A percentile compares a stretch with the other conserved stretches of the same genome.
Evolutionary conservation across 2,888 invertebrate species (phyloP).

Genomic region (Nudaria mundana): DNA sequence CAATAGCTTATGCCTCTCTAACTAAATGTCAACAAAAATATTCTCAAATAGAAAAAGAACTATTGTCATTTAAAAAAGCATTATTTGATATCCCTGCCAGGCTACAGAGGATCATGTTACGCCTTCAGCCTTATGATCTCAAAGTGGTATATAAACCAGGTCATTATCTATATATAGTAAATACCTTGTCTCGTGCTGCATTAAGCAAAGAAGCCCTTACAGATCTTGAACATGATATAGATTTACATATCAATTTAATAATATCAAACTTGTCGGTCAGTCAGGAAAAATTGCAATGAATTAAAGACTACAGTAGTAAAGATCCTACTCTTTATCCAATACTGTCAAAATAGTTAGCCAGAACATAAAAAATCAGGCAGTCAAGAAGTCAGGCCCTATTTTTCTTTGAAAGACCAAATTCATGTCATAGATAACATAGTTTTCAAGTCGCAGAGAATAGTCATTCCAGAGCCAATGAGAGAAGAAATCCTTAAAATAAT

Average conservation of each 20-base stretch:
- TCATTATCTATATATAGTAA: conserved; percentile 5
- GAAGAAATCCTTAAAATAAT: conserved; percentile 3
- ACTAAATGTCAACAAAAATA: conserved; percentile 17
- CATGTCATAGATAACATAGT: conserved; percentile 12
- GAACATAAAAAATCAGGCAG: conserved; percentile 9
- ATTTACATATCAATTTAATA: conserved; percentile 1
- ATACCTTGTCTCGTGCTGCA: conserved; percentile 5
- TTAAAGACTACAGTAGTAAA: background rate
- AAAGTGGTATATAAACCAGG: conserved; percentile 8
- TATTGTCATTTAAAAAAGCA: conserved; percentile 18
- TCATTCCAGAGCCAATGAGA: conserved; percentile 8
- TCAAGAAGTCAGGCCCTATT: conserved; percentile 6
- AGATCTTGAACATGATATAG: background rate
- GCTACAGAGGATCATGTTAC: conserved; percentile 10
- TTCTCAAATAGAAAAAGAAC: conserved; percentile 33
- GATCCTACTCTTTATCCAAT: conserved; percentile 5
- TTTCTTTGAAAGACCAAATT: conserved; percentile 3
- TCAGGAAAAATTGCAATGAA: background rate
- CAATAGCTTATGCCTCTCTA: conserved; percentile 2
- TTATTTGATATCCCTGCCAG: conserved; percentile 6
- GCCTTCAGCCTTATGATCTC: conserved; percentile 7
- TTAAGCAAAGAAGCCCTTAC: background rate
- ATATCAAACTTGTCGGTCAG: background rate
- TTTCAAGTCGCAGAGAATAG: conserved; percentile 8
- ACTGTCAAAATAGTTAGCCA: conserved; percentile 15